These are phyloP conservation scores for Sciurus carolinensis DNA, from an alignment of 2,797 vertebrate species.

Conservation along the genomic window DNA sequence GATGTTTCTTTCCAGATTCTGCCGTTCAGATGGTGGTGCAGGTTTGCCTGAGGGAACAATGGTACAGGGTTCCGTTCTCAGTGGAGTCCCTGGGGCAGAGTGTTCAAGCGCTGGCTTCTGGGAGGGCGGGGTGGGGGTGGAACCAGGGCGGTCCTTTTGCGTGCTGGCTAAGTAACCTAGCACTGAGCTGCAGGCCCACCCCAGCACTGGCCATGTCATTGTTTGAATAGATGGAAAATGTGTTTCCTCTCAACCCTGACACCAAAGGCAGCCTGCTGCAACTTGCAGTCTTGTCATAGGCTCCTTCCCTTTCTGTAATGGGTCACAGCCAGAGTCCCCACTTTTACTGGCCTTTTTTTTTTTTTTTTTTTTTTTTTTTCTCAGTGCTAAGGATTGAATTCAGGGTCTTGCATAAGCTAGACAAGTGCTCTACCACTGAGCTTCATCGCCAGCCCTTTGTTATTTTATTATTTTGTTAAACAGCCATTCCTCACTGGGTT, in stretches of 20 bases:
- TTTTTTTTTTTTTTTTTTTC: not conserved
- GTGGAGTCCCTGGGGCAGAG: no score
- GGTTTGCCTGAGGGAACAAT: accelerated
- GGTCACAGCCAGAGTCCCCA: accelerated
- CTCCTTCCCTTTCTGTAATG: no score
- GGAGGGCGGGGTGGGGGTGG: not conserved
- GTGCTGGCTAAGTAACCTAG: not conserved
- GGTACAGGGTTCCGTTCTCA: not conserved
- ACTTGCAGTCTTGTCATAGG: accelerated
- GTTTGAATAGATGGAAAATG: not conserved
- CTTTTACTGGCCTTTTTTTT: not conserved
- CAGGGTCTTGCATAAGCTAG: no score
- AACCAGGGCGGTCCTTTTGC: no score
- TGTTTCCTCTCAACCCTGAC: not conserved
- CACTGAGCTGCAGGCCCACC: not conserved
- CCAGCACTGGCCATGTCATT: not conserved
- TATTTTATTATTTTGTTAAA: not conserved
- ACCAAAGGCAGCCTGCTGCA: no score
- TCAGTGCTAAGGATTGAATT: no score
- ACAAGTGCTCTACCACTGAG: no score
- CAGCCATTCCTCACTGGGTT: not conserved
- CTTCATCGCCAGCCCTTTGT: no score
- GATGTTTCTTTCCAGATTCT: not conserved
- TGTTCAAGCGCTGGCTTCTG: not conserved
- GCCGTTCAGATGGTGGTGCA: accelerated